These are phyloP conservation scores for Cactoblastis cactorum DNA, from an alignment of 2,888 invertebrate genomes.

Conservation along the genomic window DNA sequence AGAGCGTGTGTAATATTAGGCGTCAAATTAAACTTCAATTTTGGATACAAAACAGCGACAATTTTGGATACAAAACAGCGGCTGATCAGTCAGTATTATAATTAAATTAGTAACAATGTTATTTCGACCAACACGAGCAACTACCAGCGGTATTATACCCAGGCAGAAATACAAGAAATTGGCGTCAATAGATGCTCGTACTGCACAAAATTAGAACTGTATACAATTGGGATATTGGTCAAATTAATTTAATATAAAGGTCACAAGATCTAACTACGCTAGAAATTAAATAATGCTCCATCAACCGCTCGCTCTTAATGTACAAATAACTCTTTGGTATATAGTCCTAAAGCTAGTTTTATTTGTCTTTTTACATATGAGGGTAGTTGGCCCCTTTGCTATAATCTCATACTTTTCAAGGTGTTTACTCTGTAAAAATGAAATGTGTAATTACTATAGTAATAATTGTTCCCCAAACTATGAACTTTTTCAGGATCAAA, in stretches of 20 bases:
- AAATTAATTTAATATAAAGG: constrained; percentile 58
- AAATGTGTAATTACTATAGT: background rate
- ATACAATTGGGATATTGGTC: constrained; percentile 53
- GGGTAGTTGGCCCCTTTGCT: constrained; percentile 56
- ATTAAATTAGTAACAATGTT: constrained; percentile 26
- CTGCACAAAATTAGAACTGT: constrained; percentile 6
- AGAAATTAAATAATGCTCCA: constrained; percentile 66
- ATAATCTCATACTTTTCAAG: constrained; percentile 13
- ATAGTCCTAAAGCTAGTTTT: constrained; percentile 71
- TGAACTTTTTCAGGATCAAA: background rate
- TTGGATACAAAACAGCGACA: no score
- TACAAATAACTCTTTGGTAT: constrained; percentile 78
- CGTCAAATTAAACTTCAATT: constrained; percentile 26
- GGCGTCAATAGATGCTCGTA: background rate
- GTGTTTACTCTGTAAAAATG: background rate
- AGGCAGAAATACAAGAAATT: background rate
- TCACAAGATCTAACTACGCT: constrained; percentile 63
- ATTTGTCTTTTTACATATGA: constrained; percentile 61
- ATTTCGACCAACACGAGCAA: background rate
- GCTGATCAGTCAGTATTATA: constrained; percentile 31
- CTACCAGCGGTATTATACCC: background rate
- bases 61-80: constrained; percentile 27
- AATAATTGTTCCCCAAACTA: background rate
- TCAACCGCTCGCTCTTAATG: constrained; percentile 60
- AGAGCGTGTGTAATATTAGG: background rate